Base-by-base conservation (phyloP, 1,140 invertebrate species). In the Drosophila jambulina region DNA sequence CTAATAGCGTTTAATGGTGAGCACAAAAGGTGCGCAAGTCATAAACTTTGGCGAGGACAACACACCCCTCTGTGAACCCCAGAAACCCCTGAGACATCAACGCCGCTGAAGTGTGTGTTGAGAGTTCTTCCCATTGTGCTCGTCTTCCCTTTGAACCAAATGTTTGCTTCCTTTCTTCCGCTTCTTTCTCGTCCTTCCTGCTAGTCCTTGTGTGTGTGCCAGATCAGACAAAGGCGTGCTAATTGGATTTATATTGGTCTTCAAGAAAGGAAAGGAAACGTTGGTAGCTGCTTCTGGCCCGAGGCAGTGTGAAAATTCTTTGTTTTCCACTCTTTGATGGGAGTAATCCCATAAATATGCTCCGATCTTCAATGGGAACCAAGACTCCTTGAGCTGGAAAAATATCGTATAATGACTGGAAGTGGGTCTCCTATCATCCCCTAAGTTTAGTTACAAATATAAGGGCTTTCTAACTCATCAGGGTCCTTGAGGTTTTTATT, bases 1-100 rank as follows among this genome's bases (percentile, higher is more conserved):
- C 87, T 90, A 90, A 90, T 90, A 85, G 86, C 86, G 79, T 91
- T 91, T 90, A 90, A 90, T 90, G 80, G 67, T 70, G 60, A 82
- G 64, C 85, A 85, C 76, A 75, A 85, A 80, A 90, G 85, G 84
- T 84, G 77, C 80, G 48, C 85, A 88, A 88, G 85, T 90, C 84
- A 88, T 90, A 88, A 88, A 90, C 85, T 88, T 88, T 70, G 58
- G 69, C 45, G 58, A 71, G 48, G 84, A 65, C 80, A 56, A 78
- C 76, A 88, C 80, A 70, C 68, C 80, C 67, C 27, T 43, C 38
- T 4, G 13, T 7, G 51, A 34, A 21, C 49, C 45, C 25, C 19
- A 17, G 46, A 36, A 46, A 75, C 51, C 74, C 65, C 40, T 29
- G 59, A 78, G 62, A 76, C 36, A 57, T 63, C 32, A 67, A 23